Percentiles rank a stretch among this genome's conserved stretches.
Evolutionary conservation across 1,140 invertebrate genomes (phyloP).

Genomic region (Drosophila triauraria): DNA sequence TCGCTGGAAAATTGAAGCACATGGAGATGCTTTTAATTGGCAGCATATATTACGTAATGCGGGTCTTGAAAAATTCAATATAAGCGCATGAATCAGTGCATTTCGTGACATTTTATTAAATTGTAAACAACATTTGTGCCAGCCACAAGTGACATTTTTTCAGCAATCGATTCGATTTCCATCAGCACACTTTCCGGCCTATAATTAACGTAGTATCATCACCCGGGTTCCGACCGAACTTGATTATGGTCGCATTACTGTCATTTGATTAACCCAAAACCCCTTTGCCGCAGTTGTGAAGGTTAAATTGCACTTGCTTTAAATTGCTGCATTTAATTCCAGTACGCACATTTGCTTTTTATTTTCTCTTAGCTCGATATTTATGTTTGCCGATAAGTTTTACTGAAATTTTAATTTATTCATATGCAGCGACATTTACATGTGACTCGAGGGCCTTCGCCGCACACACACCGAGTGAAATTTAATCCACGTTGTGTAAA

Average conservation of each 20-base stretch:
- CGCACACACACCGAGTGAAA: conserved; percentile 36
- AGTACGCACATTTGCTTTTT: conserved; percentile 9
- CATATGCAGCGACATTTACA: conserved; percentile 44
- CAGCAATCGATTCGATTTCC: conserved; percentile 22
- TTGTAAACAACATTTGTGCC: conserved; percentile 21
- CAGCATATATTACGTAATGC: conserved; percentile 2
- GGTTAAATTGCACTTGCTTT: conserved; percentile 14
- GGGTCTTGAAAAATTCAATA: conserved; percentile 33
- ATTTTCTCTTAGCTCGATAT: conserved; percentile 6
- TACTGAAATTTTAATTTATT: conserved; percentile 63
- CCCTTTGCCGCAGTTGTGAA: neutral
- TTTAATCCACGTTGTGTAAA: conserved; percentile 56
- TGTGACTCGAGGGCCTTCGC: conserved; percentile 19
- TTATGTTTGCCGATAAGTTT: conserved; percentile 47
- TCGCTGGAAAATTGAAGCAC: conserved; percentile 14
- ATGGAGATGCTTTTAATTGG: conserved; percentile 26
- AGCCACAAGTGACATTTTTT: conserved; percentile 8
- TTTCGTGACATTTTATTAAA: conserved; percentile 22
- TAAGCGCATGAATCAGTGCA: conserved; percentile 28
- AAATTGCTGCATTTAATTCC: conserved; percentile 20
- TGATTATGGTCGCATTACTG: conserved; percentile 43
- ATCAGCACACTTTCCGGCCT: conserved; percentile 33
- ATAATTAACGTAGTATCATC: conserved; percentile 38
- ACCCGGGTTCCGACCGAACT: conserved; percentile 7
- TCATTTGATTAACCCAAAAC: conserved; percentile 36